Percentiles rank a stretch among this genome's conserved stretches.
These are phyloP conservation scores for Phoxinus dragarum DNA, from an alignment of 2,797 vertebrate genomes.

Conservation along the genomic window DNA sequence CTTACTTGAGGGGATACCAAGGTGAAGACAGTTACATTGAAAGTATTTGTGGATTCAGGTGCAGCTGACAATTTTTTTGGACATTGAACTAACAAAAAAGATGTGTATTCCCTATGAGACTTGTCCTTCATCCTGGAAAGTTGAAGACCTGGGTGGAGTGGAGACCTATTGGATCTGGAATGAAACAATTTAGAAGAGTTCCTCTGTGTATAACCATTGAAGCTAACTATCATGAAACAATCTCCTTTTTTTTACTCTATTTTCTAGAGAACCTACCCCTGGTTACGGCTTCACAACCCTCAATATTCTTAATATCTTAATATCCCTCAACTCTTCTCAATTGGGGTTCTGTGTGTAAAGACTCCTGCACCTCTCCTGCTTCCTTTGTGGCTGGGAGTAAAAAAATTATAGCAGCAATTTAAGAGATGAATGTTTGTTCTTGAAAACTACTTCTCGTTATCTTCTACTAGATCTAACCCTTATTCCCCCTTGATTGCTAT, in stretches of 20 bases:
- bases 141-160: background rate
- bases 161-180: background rate
- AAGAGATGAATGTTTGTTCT: background rate
- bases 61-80: background rate
- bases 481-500: background rate
- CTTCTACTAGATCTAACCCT: background rate
- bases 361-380: background rate
- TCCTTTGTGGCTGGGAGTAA: background rate
- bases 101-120: background rate
- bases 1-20: background rate
- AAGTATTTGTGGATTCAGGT: slow-evolving; percentile 3
- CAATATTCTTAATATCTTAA: background rate
- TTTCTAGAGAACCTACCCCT: background rate
- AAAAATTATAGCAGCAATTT: background rate
- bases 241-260: background rate
- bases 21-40: too few species aligned
- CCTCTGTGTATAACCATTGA: background rate
- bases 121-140: background rate
- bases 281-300: background rate
- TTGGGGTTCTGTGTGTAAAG: background rate
- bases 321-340: background rate
- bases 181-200: background rate
- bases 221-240: background rate
- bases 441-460: background rate
- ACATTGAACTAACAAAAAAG: background rate